Evolutionary conservation across 2,797 vertebrate genomes (phyloP).

Genomic region (Enteromius viviparus): DNA sequence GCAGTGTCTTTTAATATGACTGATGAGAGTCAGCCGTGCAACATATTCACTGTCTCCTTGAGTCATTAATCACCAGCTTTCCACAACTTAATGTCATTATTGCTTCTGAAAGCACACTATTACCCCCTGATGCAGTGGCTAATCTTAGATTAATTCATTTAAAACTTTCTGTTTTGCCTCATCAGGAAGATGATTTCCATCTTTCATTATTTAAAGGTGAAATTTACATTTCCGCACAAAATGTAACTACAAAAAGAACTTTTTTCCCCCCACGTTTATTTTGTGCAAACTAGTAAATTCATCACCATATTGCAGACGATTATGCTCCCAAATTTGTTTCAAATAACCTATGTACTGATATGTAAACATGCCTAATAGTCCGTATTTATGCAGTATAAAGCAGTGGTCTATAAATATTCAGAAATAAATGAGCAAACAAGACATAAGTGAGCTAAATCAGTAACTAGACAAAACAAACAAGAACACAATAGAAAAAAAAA

Average conservation of each 20-base stretch:
- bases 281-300: not conserved
- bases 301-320: not conserved
- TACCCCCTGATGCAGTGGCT: conserved; percentile 3
- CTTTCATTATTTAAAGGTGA: not conserved
- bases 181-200: not conserved
- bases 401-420: not conserved
- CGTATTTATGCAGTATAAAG: not conserved
- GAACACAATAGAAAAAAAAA: not conserved
- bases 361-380: not conserved
- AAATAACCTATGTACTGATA: not conserved
- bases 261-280: too few species aligned
- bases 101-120: not conserved
- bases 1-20: conserved; percentile 42
- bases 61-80: conserved; percentile 23
- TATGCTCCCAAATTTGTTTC: not conserved
- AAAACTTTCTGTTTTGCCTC: not conserved
- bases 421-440: not conserved
- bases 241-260: not conserved
- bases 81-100: conserved; percentile 12
- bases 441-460: not conserved
- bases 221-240: not conserved
- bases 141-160: not conserved
- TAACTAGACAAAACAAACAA: not conserved
- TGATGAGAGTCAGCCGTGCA: conserved; percentile 7
- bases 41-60: not conserved